These are phyloP conservation scores for Protonemura montana DNA, from an alignment of 2,888 invertebrate genomes.

Conservation along the genomic window DNA sequence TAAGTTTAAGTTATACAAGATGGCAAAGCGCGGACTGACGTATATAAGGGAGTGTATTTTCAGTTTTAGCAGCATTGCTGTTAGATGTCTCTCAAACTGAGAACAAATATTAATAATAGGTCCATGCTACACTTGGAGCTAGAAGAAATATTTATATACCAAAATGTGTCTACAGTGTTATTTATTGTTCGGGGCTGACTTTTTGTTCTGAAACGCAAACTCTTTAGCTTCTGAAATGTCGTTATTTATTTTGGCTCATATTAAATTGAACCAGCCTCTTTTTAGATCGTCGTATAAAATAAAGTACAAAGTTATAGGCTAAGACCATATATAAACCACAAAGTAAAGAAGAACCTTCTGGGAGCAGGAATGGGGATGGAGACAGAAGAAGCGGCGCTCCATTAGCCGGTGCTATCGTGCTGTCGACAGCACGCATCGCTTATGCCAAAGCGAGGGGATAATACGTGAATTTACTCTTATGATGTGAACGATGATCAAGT, in stretches of 20 bases:
- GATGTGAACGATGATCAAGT: slow-evolving; percentile 1
- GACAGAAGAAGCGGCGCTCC: not conserved
- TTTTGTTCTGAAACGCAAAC: slow-evolving; percentile 12
- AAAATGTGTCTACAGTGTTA: slow-evolving; percentile 27
- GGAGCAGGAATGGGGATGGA: not conserved
- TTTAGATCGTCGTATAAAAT: slow-evolving; percentile 13
- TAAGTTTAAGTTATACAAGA: slow-evolving; percentile 7
- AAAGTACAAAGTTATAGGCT: slow-evolving; percentile 26
- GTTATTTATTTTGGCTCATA: slow-evolving; percentile 33
- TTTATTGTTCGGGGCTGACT: slow-evolving; percentile 21
- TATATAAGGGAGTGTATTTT: slow-evolving; percentile 5
- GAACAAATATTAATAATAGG: slow-evolving; percentile 33
- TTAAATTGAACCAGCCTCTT: slow-evolving; percentile 31
- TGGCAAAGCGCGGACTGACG: not conserved
- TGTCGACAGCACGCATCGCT: not conserved
- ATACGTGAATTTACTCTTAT: not conserved
- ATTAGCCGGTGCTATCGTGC: not conserved
- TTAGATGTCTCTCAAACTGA: slow-evolving; percentile 29
- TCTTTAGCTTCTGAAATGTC: not conserved
- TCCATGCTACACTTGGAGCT: slow-evolving; percentile 7
- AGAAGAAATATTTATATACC: slow-evolving; percentile 28
- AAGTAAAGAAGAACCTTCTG: not conserved
- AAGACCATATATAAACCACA: slow-evolving; percentile 1
- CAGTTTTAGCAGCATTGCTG: not conserved
- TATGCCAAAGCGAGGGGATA: not conserved